Conservation (phyloP, 2,888 invertebrate species). For the Phrixothrix hirtus region DNA sequence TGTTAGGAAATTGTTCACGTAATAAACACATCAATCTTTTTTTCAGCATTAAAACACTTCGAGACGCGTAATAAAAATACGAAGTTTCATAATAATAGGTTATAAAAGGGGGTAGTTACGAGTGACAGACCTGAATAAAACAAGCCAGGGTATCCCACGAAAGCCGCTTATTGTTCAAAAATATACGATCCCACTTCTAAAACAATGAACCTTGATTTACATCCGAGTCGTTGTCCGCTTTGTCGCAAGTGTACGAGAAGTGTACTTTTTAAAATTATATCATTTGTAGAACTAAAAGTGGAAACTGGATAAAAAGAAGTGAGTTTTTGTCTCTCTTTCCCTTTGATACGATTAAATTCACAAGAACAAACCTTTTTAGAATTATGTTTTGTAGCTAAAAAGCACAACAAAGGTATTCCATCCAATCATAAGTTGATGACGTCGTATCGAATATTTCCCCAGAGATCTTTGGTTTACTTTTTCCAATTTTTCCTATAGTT, state of each 20-base stretch:
- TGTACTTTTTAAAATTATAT: constrained; percentile 48
- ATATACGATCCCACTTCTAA: constrained; percentile 40
- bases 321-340: constrained; percentile 14
- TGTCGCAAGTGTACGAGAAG: constrained; percentile 37
- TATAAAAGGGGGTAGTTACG: constrained; percentile 21
- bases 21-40: constrained; percentile 21
- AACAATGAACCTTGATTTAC: constrained; percentile 49
- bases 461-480: constrained; percentile 15
- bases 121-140: constrained; percentile 26
- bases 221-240: constrained; percentile 34
- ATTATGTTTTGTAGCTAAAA: constrained; percentile 5
- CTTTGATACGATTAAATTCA: constrained; percentile 11
- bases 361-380: constrained; percentile 5
- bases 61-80: constrained; percentile 21
- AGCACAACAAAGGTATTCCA: constrained; percentile 11
- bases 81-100: constrained; percentile 26
- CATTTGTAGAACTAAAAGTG: constrained; percentile 47
- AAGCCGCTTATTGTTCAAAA: constrained; percentile 33
- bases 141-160: constrained; percentile 20
- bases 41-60: constrained; percentile 23
- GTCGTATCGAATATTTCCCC: constrained; percentile 23
- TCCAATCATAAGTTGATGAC: constrained; percentile 23
- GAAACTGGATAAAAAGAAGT: constrained; percentile 29
- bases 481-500: constrained; percentile 22
- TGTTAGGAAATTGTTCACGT: constrained; percentile 14